Evolutionary conservation across 2,888 invertebrate genomes (phyloP).

Genomic region (Myathropa florea): DNA sequence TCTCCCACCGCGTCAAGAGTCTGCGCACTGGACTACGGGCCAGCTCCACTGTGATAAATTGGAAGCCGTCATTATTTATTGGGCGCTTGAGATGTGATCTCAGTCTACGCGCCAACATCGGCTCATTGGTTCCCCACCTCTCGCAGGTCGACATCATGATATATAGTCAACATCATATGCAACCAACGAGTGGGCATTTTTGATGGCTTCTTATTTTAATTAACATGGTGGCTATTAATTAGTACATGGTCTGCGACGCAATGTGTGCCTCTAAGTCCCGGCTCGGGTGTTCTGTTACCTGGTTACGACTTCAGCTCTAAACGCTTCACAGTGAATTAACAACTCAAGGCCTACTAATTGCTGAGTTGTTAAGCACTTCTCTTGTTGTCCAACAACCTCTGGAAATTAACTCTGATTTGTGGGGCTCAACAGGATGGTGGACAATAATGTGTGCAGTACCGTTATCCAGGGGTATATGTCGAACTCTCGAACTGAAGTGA

Average conservation of each 20-base stretch:
- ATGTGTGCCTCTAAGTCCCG: conserved; percentile 12
- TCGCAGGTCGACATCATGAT: conserved; percentile 17
- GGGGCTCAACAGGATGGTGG: neutral
- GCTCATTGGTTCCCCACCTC: conserved; percentile 50
- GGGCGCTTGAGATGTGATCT: conserved; percentile 40
- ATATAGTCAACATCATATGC: conserved; percentile 37
- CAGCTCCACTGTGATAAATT: conserved; percentile 60
- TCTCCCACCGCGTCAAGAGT: conserved; percentile 53
- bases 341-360: conserved; percentile 54
- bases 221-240: conserved; percentile 69
- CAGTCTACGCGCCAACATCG: conserved; percentile 42
- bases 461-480: neutral
- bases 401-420: neutral
- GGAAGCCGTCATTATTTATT: conserved; percentile 65
- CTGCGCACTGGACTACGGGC: conserved; percentile 19
- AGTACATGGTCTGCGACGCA: conserved; percentile 44
- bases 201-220: conserved; percentile 69
- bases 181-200: conserved; percentile 45
- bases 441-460: neutral
- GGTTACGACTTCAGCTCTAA: neutral
- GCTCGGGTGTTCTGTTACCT: conserved; percentile 33
- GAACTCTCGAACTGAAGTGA: neutral
- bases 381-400: neutral
- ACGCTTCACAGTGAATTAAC: conserved; percentile 23
- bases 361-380: conserved; percentile 34